phyloP scores from a whole-genome alignment of 2,888 invertebrate species.

The Aphidius colemani region DNA sequence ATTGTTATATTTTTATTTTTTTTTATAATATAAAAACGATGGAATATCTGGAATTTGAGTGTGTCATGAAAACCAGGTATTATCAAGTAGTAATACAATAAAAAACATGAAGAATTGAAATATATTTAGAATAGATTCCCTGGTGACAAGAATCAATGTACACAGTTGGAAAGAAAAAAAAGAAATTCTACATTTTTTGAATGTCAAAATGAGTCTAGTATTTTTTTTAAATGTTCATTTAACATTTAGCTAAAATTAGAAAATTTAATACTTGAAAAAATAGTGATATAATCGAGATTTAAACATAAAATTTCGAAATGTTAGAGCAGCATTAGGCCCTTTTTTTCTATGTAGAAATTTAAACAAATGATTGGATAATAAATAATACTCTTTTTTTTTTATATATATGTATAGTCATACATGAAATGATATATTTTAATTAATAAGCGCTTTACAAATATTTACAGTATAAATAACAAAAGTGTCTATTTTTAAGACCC shows the following conservation, averaged over 20 bases:
- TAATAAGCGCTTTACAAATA: constrained; percentile 57
- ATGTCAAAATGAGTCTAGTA: too few species aligned
- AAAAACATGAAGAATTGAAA: background rate
- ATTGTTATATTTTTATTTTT: constrained; percentile 1
- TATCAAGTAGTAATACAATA: background rate
- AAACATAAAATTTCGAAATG: too few species aligned
- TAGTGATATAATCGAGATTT: too few species aligned
- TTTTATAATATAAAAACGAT: background rate
- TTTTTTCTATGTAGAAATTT: too few species aligned
- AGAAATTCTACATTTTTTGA: too few species aligned
- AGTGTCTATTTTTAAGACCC: constrained; percentile 26
- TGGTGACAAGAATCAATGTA: background rate
- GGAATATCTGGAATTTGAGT: background rate
- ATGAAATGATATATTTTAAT: constrained; percentile 47
- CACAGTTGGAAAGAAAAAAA: background rate
- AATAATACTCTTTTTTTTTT: too few species aligned
- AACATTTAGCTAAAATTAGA: too few species aligned
- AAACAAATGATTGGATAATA: too few species aligned
- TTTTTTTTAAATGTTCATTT: too few species aligned
- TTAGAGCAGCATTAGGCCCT: too few species aligned
- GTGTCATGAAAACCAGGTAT: background rate
- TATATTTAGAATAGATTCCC: background rate
- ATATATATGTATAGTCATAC: constrained; percentile 4
- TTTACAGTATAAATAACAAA: constrained; percentile 53
- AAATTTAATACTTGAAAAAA: too few species aligned